Evolutionary conservation across 2,797 vertebrate genomes (phyloP).

Genomic region (Trachurus trachurus): DNA sequence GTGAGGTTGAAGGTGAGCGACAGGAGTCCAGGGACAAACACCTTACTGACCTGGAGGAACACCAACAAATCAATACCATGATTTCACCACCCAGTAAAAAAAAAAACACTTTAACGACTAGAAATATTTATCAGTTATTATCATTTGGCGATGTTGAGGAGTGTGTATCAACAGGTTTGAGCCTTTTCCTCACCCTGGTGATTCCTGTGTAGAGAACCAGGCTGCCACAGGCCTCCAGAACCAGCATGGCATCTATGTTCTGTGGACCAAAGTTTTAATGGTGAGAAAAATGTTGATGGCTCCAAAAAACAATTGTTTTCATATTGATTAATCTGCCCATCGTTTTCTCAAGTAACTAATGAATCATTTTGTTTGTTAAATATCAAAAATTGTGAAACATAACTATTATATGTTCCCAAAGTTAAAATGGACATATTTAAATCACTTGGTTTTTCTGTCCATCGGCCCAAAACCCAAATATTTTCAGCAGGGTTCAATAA

Average conservation of each 20-base stretch:
- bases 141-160: background rate
- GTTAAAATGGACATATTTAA: no score
- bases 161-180: background rate
- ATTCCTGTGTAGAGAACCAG: slow-evolving; percentile 95
- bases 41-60: slow-evolving; percentile 91
- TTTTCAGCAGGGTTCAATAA: no score
- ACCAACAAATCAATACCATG: background rate
- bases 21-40: slow-evolving; percentile 93
- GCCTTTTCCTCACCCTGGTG: slow-evolving; percentile 86
- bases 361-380: no score
- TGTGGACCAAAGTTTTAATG: slow-evolving; percentile 60
- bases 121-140: background rate
- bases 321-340: background rate
- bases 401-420: no score
- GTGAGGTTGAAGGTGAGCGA: slow-evolving; percentile 89
- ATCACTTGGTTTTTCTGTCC: no score
- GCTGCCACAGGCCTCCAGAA: slow-evolving; percentile 94
- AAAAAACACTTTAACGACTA: background rate
- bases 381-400: no score
- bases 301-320: background rate
- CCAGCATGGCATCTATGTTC: slow-evolving; percentile 92
- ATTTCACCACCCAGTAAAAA: background rate
- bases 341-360: no score
- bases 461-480: no score
- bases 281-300: background rate